Evolutionary conservation across 2,113 vertebrate species (phyloP), one percentile per base, ranked within the genome.

Genomic region (Saguinus midas): DNA sequence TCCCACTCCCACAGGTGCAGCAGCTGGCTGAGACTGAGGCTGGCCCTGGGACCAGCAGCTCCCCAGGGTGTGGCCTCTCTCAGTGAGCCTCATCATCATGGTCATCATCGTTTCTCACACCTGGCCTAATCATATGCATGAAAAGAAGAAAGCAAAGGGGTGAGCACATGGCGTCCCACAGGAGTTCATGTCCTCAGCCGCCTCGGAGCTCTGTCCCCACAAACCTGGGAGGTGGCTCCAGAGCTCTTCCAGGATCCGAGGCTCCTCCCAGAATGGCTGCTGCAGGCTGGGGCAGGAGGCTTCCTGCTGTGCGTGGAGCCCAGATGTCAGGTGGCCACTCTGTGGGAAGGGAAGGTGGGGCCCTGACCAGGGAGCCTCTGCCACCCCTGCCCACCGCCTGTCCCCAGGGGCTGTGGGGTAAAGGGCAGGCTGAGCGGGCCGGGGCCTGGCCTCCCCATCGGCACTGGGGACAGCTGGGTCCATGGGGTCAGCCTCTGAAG

Each of bases 81-180:
- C 58, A 27, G 9, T 16, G 17, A 4, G 8, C 18, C 5, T 61
- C 58, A 27, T 29, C 25, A 11, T 64, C 43, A 1, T 5, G 3
- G 5, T 29, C 10, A 1, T 48, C 8, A 5, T 0, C 8, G 0
- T 13, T 0, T 35, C 3, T 9, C 25, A n/a, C 23, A 1, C 6
- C 18, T 10, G 29, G 32, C n/a, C 8, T 8, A 1, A 0, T 17
- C 7, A 35, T 52, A 3, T 70, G 50, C 27, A 25, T 9, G 17
- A 52, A 35, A 52, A 40, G 29, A 6, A n/a, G 23, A 29, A 37
- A 18, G 14, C 2, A 2, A 0, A 2, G 14, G 1, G 40, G 95
- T 86, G 45, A 90, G 91, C 23, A 21, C 18, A 70, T 9, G 0
- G 6, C 23, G 6, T 14, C 2, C 21, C 58, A 0, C 21, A n/a